These are phyloP conservation scores for Barypeithes pellucidus DNA, from an alignment of 2,888 invertebrate genomes.

Conservation along the genomic window DNA sequence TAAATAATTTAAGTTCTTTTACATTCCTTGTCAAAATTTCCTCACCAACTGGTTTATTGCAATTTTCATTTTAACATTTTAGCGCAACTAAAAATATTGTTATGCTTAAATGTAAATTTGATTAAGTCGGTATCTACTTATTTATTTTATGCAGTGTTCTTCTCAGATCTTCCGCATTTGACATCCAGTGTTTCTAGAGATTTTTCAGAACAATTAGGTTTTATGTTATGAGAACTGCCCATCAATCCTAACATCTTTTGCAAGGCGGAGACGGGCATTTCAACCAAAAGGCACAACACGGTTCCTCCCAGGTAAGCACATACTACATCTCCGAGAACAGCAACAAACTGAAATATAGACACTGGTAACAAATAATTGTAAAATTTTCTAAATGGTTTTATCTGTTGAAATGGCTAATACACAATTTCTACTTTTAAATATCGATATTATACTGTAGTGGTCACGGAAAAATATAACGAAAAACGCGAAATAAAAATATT, in stretches of 20 bases:
- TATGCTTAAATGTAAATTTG: not conserved
- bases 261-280: slow-evolving; percentile 64
- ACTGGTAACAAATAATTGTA: too few relatives aligned
- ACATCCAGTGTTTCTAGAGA: slow-evolving; percentile 38
- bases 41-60: too few relatives aligned
- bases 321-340: slow-evolving; percentile 57
- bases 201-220: slow-evolving; percentile 34
- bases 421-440: too few relatives aligned
- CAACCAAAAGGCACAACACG: slow-evolving; percentile 62
- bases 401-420: too few relatives aligned
- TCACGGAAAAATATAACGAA: too few relatives aligned
- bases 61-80: too few relatives aligned
- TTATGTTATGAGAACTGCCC: not conserved
- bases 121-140: not conserved
- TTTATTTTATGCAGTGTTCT: slow-evolving; percentile 2
- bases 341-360: slow-evolving; percentile 53
- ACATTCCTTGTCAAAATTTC: too few relatives aligned
- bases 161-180: not conserved
- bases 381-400: too few relatives aligned
- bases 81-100: too few relatives aligned
- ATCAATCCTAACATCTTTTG: slow-evolving; percentile 58
- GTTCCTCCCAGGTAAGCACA: slow-evolving; percentile 60
- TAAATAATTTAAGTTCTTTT: too few relatives aligned
- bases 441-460: too few relatives aligned
- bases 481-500: too few relatives aligned